Evolutionary conservation across 1,140 invertebrate genomes (phyloP), one percentile per base, ranked within the genome.

Genomic region (Conus ventricosus): DNA sequence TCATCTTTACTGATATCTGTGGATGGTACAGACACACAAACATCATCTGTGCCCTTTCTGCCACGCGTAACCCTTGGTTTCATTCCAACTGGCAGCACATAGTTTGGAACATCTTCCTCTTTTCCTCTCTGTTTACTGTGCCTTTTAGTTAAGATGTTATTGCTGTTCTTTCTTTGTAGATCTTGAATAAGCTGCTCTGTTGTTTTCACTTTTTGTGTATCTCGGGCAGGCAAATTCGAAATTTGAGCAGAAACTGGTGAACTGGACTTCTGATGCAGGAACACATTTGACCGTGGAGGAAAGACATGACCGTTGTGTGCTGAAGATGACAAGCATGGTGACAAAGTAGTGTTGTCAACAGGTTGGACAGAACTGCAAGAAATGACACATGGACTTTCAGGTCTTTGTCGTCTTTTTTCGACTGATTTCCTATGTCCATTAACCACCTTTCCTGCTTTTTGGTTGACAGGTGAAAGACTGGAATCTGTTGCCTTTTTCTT

Each of bases 141-240:
- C 85, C 94, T 93, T 89, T 95, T 92, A 90, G 92, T 91, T 80
- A 95, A 92, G 78, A 94, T 93, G 88, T 91, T 91, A 89, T 90
- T 93, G 85, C 96, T 96, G 90, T 93, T 94, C 89, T 94, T 95
- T 88, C 96, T 97, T 93, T 97, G 97, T 88, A 98, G 95, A 93
- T 97, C 97, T 67, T 97, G 97, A 86, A 98, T 96, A 25, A 98
- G 94, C 93, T 98, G 97, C 92, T 97, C 97, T 51, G 97, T 98
- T 2, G 97, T 98, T 96, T 98, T 98, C 1, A 98, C 96, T 96
- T 95, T 97, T 96, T 89, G 97, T 63, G 89, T 89, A 55, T 87
- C 89, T 51, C 85, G 89, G 86, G 76, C 39, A 60, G 87, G 39
- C 83, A 83, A 13, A 55, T 87, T 71, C 80, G 78, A 55, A 71